A percentile compares a stretch with the other conserved stretches of the same genome.
Evolutionary conservation across 2,888 invertebrate species (phyloP).

Genomic region (Erebia ligea): DNA sequence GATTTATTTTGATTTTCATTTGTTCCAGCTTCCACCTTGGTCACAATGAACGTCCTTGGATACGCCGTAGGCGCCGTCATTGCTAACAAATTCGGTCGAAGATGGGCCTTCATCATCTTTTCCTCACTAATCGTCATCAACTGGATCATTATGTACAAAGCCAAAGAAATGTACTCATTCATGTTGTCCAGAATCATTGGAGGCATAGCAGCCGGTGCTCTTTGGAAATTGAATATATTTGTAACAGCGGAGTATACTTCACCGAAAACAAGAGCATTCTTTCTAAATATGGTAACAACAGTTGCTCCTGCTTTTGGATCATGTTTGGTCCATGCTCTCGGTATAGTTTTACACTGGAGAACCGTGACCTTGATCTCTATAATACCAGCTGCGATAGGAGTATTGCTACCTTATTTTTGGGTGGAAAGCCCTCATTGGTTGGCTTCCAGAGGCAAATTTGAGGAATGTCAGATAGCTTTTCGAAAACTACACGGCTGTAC

Average conservation of each 20-base stretch:
- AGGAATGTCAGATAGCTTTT: slow-evolving; percentile 37
- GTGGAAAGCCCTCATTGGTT: slow-evolving; percentile 44
- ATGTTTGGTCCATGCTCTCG: slow-evolving; percentile 33
- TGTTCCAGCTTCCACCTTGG: slow-evolving; percentile 34
- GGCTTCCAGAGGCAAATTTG: slow-evolving; percentile 42
- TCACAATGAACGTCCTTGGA: slow-evolving; percentile 27
- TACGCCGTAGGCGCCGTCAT: slow-evolving; percentile 28
- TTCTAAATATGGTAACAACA: slow-evolving; percentile 35
- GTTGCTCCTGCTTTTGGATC: slow-evolving; percentile 38
- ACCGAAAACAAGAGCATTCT: slow-evolving; percentile 33
- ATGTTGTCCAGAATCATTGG: slow-evolving; percentile 36
- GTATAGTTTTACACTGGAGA: slow-evolving; percentile 40
- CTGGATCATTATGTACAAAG: slow-evolving; percentile 38
- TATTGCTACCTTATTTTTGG: slow-evolving; percentile 37
- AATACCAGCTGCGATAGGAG: slow-evolving; percentile 27
- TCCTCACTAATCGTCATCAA: slow-evolving; percentile 28
- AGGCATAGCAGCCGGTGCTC: slow-evolving; percentile 34
- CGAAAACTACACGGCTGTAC: slow-evolving; percentile 34
- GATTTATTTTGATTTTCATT: neutral
- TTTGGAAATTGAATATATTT: slow-evolving; percentile 26
- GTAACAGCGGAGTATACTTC: slow-evolving; percentile 36
- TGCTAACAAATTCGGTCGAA: slow-evolving; percentile 36
- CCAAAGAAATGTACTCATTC: slow-evolving; percentile 22
- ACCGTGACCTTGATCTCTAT: slow-evolving; percentile 37
- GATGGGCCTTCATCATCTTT: slow-evolving; percentile 30